Percentiles rank a stretch among this genome's conserved stretches.
Evolutionary conservation across 37 sponge, comb jelly and placozoan genomes (phyloP).

Genomic region (Chondrosia reniformis): DNA sequence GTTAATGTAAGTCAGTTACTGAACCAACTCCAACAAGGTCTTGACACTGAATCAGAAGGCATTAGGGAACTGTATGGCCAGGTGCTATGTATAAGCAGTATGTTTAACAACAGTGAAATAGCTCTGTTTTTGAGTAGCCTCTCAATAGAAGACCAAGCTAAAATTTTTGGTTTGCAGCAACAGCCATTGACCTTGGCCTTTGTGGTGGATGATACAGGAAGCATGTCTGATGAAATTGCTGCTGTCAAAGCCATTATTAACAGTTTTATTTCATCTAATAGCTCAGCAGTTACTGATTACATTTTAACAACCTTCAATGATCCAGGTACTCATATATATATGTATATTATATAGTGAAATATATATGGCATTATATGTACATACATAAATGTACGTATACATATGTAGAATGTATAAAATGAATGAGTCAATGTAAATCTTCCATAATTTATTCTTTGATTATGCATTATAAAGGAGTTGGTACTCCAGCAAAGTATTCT

Average conservation of each 20-base stretch:
- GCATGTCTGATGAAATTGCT: conserved; percentile 22
- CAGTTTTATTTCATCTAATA: not conserved
- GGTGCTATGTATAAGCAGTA: not conserved
- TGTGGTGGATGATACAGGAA: conserved; percentile 33
- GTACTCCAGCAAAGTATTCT: conserved; percentile 7
- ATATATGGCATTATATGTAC: no score
- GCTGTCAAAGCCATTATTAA: not conserved
- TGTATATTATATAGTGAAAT: not conserved
- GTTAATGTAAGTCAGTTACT: not conserved
- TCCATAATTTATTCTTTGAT: no score
- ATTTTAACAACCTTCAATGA: conserved; percentile 34
- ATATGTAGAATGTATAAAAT: no score
- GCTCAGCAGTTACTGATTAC: conserved; percentile 3
- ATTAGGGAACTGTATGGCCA: not conserved
- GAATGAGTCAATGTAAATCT: no score
- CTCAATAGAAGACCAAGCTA: not conserved
- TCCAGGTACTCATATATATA: conserved; percentile 18
- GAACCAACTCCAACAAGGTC: no score
- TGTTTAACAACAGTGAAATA: not conserved
- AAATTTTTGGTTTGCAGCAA: conserved; percentile 8
- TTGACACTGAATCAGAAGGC: not conserved
- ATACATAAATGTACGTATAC: no score
- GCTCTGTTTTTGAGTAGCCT: not conserved
- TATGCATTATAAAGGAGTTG: conserved; percentile 6
- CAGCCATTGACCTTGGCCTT: not conserved